Evolutionary conservation across 1,140 invertebrate genomes (phyloP).

Genomic region (Anadara kagoshimensis): DNA sequence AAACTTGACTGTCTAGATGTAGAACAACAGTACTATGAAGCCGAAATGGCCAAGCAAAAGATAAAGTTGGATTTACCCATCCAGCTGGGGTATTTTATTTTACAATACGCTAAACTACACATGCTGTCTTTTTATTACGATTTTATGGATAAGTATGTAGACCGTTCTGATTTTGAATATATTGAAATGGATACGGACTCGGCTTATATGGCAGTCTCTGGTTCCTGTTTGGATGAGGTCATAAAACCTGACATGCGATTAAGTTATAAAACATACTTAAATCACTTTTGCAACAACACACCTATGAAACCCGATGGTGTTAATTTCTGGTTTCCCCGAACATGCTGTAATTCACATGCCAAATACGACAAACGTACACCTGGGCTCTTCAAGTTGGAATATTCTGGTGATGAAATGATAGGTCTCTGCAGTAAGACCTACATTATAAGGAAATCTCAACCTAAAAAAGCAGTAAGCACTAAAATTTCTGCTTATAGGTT

Average conservation of each 20-base stretch:
- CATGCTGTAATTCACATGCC: conserved; percentile 7
- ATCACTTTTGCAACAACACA: no score
- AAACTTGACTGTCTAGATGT: conserved; percentile 8
- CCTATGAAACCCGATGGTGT: no score
- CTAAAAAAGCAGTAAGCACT: conserved; percentile 5
- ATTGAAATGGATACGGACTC: conserved; percentile 54
- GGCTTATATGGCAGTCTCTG: conserved; percentile 43
- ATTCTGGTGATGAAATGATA: conserved; percentile 25
- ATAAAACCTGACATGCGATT: conserved; percentile 5
- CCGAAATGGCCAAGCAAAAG: conserved; percentile 24
- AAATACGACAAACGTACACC: conserved; percentile 18
- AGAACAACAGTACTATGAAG: conserved; percentile 28
- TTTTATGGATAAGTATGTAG: conserved; percentile 44
- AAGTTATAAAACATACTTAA: no score
- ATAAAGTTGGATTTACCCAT: conserved; percentile 34
- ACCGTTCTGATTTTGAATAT: conserved; percentile 40
- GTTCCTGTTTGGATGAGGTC: conserved; percentile 8
- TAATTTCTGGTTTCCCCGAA: conserved; percentile 26
- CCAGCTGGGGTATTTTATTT: conserved; percentile 40
- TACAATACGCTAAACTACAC: conserved; percentile 43
- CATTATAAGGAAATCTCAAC: no score
- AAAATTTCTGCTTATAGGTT: no score
- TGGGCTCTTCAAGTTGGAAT: conserved; percentile 20
- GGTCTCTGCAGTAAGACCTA: not conserved
- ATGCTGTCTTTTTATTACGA: conserved; percentile 55